Evolutionary conservation across 2,113 vertebrate species (phyloP).

Genomic region (Cygnus buccinator): DNA sequence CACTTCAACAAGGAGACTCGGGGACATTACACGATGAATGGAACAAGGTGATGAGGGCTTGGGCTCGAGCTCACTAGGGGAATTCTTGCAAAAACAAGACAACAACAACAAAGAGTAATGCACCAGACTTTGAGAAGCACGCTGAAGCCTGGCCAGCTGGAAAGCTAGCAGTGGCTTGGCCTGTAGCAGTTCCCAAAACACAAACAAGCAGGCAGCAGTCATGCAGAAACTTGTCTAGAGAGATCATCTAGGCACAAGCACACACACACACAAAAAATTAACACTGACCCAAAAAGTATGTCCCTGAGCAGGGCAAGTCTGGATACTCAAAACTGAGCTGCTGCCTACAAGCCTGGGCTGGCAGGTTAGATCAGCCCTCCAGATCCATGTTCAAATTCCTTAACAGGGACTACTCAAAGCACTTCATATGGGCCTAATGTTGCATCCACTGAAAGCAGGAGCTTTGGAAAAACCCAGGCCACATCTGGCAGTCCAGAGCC

Average conservation of each 20-base stretch:
- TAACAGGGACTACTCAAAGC: not conserved
- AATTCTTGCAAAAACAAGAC: not conserved
- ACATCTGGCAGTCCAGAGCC: not conserved
- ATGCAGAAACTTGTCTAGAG: not conserved
- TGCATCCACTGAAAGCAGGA: not conserved
- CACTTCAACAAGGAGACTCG: not conserved
- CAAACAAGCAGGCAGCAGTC: not conserved
- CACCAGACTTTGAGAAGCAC: not conserved
- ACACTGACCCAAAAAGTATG: not conserved
- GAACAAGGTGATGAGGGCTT: not conserved
- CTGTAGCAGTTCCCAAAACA: not conserved
- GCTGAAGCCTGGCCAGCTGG: not conserved
- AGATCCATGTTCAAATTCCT: not conserved
- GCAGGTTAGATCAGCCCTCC: not conserved
- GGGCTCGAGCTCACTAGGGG: not conserved
- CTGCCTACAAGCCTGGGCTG: not conserved
- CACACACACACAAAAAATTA: not conserved
- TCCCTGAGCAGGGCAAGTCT: not conserved
- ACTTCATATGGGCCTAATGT: rapidly evolving
- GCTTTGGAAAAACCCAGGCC: not conserved
- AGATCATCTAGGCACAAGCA: not conserved
- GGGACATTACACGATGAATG: not conserved
- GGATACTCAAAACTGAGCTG: not conserved
- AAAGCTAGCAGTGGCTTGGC: not conserved
- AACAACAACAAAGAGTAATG: not conserved